phyloP scores from a whole-genome alignment of 2,888 invertebrate species.

The Drosophila lacicola region DNA sequence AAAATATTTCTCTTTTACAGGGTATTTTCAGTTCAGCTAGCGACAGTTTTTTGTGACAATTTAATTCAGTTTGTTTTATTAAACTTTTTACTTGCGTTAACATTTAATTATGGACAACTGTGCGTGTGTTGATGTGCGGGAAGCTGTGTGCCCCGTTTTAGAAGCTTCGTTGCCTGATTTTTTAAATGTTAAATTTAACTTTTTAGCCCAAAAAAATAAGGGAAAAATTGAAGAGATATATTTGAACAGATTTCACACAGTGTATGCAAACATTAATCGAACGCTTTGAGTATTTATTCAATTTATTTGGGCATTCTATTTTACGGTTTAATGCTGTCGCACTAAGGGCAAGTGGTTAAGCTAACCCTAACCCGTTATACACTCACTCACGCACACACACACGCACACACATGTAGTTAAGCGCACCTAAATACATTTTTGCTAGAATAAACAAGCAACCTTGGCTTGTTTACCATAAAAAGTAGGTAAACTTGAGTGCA shows the following conservation, averaged over 20 bases:
- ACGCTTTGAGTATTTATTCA: slow-evolving; percentile 55
- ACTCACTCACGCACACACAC: slow-evolving; percentile 1
- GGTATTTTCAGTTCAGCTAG: neutral
- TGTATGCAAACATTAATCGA: slow-evolving; percentile 17
- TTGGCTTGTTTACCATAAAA: slow-evolving; percentile 81
- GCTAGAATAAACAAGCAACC: slow-evolving; percentile 82
- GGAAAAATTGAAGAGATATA: neutral
- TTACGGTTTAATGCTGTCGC: slow-evolving; percentile 28
- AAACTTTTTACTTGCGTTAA: slow-evolving; percentile 9
- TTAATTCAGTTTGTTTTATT: slow-evolving; percentile 12
- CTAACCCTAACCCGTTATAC: slow-evolving; percentile 43
- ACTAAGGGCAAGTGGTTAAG: slow-evolving; percentile 31
- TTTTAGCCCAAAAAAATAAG: neutral
- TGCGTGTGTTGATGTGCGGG: slow-evolving; percentile 20
- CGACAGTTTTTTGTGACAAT: neutral
- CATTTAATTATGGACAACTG: slow-evolving; percentile 58
- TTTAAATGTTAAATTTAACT: too few relatives aligned
- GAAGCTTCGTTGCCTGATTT: slow-evolving; percentile 15
- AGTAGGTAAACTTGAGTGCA: slow-evolving; percentile 82
- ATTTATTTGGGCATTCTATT: slow-evolving; percentile 46
- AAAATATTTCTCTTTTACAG: neutral
- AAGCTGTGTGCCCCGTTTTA: slow-evolving; percentile 31
- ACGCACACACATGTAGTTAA: slow-evolving; percentile 64
- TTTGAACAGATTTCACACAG: slow-evolving; percentile 6
- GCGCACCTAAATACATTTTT: slow-evolving; percentile 81